Percentiles rank a stretch among this genome's conserved stretches.
These are phyloP conservation scores for Glomeris marginata DNA, from an alignment of 2,888 invertebrate species.

Conservation along the genomic window DNA sequence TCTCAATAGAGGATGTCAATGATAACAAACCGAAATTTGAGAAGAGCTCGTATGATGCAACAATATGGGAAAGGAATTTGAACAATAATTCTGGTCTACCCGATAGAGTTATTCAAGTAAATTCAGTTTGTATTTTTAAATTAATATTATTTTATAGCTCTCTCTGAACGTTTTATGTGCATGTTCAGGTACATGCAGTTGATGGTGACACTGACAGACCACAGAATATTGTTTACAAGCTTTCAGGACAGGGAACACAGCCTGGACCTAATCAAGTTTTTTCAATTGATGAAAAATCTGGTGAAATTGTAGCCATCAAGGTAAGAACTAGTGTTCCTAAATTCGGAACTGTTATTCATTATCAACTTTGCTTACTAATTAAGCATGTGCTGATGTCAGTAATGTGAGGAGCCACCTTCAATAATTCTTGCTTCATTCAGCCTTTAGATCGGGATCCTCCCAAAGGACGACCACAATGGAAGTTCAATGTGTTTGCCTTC, in stretches of 20 bases:
- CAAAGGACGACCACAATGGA: conserved; percentile 64
- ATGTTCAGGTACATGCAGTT: conserved; percentile 25
- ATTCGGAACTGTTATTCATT: background rate
- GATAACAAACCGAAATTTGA: conserved; percentile 79
- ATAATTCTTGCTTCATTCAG: conserved; percentile 28
- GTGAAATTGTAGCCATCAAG: too few species aligned
- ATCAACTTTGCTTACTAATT: background rate
- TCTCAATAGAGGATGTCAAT: conserved; percentile 76
- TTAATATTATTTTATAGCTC: conserved; percentile 10
- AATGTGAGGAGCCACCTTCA: too few species aligned
- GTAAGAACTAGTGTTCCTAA: too few species aligned
- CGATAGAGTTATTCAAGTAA: conserved; percentile 15
- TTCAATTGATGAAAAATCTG: too few species aligned
- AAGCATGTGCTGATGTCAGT: background rate
- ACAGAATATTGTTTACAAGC: conserved; percentile 24
- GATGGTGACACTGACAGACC: conserved; percentile 27
- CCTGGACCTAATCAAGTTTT: background rate
- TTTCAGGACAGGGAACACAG: conserved; percentile 14
- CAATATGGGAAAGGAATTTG: conserved; percentile 56
- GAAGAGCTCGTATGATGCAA: conserved; percentile 50
- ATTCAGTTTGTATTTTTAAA: conserved; percentile 9
- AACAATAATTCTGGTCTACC: conserved; percentile 18
- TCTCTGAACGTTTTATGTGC: background rate
- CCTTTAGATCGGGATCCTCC: conserved; percentile 82
- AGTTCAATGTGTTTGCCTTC: conserved; percentile 48